Base-by-base conservation (phyloP, 2,113 vertebrate species). In the Campylorhamphus procurvoides region DNA sequence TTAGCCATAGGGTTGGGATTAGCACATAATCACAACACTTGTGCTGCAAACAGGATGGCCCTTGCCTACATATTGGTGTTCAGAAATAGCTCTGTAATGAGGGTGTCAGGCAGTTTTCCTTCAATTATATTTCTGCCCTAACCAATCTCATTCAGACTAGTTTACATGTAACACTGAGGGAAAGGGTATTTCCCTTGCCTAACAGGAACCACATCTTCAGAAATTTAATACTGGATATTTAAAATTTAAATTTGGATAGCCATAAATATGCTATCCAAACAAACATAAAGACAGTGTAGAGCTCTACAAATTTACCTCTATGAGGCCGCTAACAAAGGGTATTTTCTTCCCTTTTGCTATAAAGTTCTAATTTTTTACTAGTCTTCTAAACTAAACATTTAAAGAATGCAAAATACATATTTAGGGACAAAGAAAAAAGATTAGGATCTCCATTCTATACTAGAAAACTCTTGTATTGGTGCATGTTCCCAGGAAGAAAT, bases 1-100 rank as follows among this genome's bases (percentile, higher is more conserved):
- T 92, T 69, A 81, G 60, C 52, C 9, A 46, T 18, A 80, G 77
- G 90, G 85, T 53, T 96, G 92, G 69, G 76, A 93, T 93, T 93
- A 86, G 89, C 79, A 92, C 50, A 83, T 90, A 89, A 96, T 87
- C 78, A 89, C 69, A 86, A 37, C 1, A 18, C 81, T 83, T 84
- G 64, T 42, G 90, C 66, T 82, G 72, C 79, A 93, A 81, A 92
- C 35, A 64, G 83, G 87, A 83, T 63, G 39, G 62, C 10, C 5
- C 10, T 46, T 76, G 78, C 56, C 67, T 88, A 47, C 9, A 3
- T 29, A 64, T 63, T 76, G 29, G 56, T 68, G 55, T 76, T 71
- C 68, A 50, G 84, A 84, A 90, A 94, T 59, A 91, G 76, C 46
- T 94, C 66, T 88, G 39, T 74, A 87, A 89, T 49, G 46, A 93